Percentiles rank a stretch among this genome's conserved stretches.
Evolutionary conservation across 2,113 vertebrate genomes (phyloP).

Genomic region (Picathartes gymnocephalus): DNA sequence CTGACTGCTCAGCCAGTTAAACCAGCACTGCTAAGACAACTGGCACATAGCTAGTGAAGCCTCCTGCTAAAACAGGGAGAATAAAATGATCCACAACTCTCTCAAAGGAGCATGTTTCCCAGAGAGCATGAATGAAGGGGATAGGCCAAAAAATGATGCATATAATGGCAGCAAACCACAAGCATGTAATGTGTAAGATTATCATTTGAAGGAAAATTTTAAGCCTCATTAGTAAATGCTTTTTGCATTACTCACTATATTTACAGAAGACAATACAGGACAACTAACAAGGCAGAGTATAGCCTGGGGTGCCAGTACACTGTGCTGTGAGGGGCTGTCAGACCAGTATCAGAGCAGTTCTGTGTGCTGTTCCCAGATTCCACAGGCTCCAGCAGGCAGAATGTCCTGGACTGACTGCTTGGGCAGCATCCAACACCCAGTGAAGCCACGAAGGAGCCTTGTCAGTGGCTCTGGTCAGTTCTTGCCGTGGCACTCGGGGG

Average conservation of each 20-base stretch:
- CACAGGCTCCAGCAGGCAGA: neutral
- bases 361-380: neutral
- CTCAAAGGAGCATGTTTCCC: neutral
- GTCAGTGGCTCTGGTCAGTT: neutral
- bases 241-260: conserved; percentile 1
- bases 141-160: neutral
- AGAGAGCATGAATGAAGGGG: neutral
- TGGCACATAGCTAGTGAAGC: neutral
- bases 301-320: neutral
- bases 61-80: neutral
- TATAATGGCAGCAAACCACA: conserved; percentile 29
- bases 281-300: neutral
- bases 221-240: conserved; percentile 19
- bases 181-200: neutral
- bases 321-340: neutral
- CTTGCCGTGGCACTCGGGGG: neutral
- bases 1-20: neutral
- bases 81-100: neutral
- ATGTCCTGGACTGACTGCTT: neutral
- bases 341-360: neutral
- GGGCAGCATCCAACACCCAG: neutral
- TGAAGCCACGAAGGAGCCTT: neutral
- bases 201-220: conserved; percentile 5
- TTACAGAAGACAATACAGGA: conserved; percentile 22
- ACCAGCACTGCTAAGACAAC: neutral